Conservation (phyloP, 2,888 invertebrate genomes). For the Rhingia rostrata region DNA sequence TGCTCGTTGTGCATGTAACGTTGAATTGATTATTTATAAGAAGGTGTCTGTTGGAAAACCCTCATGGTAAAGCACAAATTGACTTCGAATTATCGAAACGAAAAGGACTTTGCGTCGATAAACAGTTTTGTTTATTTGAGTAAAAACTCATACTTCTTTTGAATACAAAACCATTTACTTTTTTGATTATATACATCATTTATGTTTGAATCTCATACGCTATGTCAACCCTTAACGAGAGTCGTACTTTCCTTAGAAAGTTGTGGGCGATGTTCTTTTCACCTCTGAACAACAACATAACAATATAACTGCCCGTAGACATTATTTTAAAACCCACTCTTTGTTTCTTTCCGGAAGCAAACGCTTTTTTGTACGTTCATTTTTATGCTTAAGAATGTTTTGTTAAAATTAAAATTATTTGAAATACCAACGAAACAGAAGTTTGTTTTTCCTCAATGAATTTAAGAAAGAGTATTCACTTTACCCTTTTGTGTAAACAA, state of each 20-base stretch:
- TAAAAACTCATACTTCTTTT: neutral
- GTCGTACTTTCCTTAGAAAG: no score
- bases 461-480: conserved; percentile 8
- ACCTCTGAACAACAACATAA: neutral
- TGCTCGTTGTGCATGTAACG: neutral
- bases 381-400: conserved; percentile 10
- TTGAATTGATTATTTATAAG: conserved; percentile 37
- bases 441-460: conserved; percentile 22
- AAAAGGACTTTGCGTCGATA: neutral
- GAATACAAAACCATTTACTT: no score
- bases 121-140: neutral
- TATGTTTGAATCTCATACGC: no score
- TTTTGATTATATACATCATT: no score
- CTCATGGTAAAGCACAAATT: neutral
- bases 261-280: neutral
- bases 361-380: neutral
- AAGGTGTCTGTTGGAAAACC: neutral
- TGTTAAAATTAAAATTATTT: conserved; percentile 52
- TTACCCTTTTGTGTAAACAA: conserved; percentile 24
- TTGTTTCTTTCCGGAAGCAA: conserved; percentile 52
- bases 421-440: conserved; percentile 36
- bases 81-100: neutral
- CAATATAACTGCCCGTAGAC: conserved; percentile 19
- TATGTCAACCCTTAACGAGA: no score
- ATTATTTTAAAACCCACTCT: conserved; percentile 43